A percentile compares a stretch with the other conserved stretches of the same genome.
Evolutionary conservation across 2,888 invertebrate genomes (phyloP).

Genomic region (Pammene fasciana): DNA sequence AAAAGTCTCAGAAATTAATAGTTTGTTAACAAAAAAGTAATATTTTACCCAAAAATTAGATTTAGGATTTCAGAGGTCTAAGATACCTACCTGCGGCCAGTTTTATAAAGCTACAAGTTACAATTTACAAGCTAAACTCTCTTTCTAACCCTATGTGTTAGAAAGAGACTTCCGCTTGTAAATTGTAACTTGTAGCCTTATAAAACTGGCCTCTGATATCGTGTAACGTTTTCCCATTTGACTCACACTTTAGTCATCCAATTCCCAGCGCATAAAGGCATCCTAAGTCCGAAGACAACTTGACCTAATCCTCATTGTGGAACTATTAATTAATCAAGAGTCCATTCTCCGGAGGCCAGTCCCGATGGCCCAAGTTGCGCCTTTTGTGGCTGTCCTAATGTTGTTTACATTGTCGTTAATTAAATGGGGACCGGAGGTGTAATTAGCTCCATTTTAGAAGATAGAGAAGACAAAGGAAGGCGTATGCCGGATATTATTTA

Average conservation of each 20-base stretch:
- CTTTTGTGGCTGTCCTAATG: slow-evolving; percentile 67
- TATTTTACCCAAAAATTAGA: too few species aligned
- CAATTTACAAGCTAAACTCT: too few species aligned
- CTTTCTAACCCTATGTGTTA: too few species aligned
- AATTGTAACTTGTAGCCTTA: too few species aligned
- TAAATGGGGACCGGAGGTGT: slow-evolving; percentile 58
- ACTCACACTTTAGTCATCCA: not conserved
- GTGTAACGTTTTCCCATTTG: too few species aligned
- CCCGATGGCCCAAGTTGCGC: slow-evolving; percentile 58
- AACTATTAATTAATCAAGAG: slow-evolving; percentile 67
- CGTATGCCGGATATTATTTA: slow-evolving; percentile 41
- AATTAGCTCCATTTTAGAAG: slow-evolving; percentile 44
- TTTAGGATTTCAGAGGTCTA: too few species aligned
- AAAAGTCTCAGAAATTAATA: too few species aligned
- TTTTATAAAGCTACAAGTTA: too few species aligned
- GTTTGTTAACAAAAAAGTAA: not conserved
- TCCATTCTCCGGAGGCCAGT: slow-evolving; percentile 47
- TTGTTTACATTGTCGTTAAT: slow-evolving; percentile 70
- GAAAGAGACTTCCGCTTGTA: too few species aligned
- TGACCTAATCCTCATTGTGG: slow-evolving; percentile 58
- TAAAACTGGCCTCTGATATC: too few species aligned
- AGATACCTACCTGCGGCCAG: too few species aligned
- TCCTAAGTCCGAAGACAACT: slow-evolving; percentile 46
- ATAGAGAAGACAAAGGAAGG: slow-evolving; percentile 35
- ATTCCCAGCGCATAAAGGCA: slow-evolving; percentile 39